Percentiles rank a stretch among this genome's conserved stretches.
Conservation (phyloP, 2,797 vertebrate species). For the Lacerta viridis region DNA sequence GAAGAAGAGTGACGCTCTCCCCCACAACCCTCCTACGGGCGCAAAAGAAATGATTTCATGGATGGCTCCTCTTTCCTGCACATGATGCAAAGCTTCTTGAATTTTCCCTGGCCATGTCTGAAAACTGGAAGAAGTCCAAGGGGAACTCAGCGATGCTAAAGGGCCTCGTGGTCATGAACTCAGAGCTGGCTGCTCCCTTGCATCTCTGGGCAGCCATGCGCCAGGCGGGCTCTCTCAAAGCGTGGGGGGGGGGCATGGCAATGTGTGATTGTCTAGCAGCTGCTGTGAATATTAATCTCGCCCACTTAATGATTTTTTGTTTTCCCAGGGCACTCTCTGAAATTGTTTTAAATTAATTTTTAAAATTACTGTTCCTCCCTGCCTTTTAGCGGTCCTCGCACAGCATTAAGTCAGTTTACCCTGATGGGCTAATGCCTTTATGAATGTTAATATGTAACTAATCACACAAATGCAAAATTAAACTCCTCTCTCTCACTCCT, state of each 20-base stretch:
- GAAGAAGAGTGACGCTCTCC: too few species aligned
- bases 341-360: conserved; percentile 77
- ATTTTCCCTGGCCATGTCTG: too few species aligned
- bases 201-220: background rate
- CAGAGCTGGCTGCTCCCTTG: background rate
- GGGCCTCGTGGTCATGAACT: background rate
- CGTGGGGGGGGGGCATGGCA: background rate
- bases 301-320: conserved; percentile 63
- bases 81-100: background rate
- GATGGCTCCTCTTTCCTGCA: background rate
- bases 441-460: conserved; percentile 53
- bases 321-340: conserved; percentile 62
- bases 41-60: background rate
- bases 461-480: conserved; percentile 60
- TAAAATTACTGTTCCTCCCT: conserved; percentile 67
- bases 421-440: conserved; percentile 56
- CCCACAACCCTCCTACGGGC: background rate
- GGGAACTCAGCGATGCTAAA: background rate
- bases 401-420: conserved; percentile 50
- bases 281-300: conserved; percentile 63
- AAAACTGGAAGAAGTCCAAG: background rate
- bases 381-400: conserved; percentile 66
- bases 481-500: background rate
- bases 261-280: conserved; percentile 44
- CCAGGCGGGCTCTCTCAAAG: conserved; percentile 37